Conservation (phyloP, 2,888 invertebrate genomes). For the Petrolisthes cinctipes region DNA sequence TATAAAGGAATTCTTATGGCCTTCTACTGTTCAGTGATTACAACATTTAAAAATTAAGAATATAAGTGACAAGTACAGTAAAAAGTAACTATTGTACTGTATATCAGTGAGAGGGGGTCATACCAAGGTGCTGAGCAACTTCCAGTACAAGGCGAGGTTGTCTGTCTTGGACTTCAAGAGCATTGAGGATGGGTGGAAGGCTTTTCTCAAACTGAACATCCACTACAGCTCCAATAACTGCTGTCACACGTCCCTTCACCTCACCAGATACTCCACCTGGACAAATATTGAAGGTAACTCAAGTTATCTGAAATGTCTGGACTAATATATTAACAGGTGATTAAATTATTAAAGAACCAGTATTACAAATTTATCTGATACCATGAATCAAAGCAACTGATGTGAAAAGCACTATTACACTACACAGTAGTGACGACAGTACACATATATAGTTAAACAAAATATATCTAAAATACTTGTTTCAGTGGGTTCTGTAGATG, state of each 20-base stretch:
- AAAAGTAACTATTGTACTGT: neutral
- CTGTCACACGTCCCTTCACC: conserved; percentile 14
- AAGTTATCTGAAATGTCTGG: too few relatives aligned
- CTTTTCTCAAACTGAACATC: conserved; percentile 72
- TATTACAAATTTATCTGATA: too few relatives aligned
- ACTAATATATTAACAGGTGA: too few relatives aligned
- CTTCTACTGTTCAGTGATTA: too few relatives aligned
- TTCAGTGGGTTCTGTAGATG: conserved; percentile 11
- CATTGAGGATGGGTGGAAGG: conserved; percentile 71
- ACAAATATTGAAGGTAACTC: too few relatives aligned
- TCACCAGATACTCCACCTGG: neutral
- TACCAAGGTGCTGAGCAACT: conserved; percentile 75
- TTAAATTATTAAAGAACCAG: too few relatives aligned
- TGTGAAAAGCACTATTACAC: too few relatives aligned
- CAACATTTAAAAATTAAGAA: too few relatives aligned
- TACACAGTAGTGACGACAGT: too few relatives aligned
- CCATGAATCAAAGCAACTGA: too few relatives aligned
- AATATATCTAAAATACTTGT: neutral
- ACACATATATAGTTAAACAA: too few relatives aligned
- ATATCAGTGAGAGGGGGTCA: neutral
- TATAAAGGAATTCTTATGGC: too few relatives aligned
- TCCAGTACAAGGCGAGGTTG: conserved; percentile 72
- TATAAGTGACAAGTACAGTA: conserved; percentile 3
- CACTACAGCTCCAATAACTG: conserved; percentile 72
- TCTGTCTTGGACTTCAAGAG: conserved; percentile 70